A percentile compares a stretch with the other conserved stretches of the same genome.
Evolutionary conservation across 2,797 vertebrate genomes (phyloP).

Genomic region (Cephalopachus bancanus): DNA sequence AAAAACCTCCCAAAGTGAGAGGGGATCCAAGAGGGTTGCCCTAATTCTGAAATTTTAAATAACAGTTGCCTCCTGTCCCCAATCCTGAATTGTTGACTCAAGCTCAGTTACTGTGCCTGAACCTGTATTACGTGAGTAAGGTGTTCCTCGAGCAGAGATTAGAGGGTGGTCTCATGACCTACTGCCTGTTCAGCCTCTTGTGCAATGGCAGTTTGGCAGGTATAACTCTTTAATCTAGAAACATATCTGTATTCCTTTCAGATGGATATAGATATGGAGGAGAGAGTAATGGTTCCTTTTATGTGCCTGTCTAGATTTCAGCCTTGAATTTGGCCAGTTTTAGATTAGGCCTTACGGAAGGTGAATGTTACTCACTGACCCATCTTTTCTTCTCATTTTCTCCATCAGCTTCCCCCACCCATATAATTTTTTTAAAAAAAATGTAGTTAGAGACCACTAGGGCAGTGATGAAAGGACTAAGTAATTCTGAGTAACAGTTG

Average conservation of each 20-base stretch:
- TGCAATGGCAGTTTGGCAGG: background rate
- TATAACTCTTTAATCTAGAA: conserved; percentile 24
- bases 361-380: background rate
- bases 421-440: background rate
- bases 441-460: background rate
- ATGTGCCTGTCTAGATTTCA: background rate
- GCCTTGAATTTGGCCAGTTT: background rate
- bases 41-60: conserved; percentile 47
- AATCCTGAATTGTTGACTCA: background rate
- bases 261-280: background rate
- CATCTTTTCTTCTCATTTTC: background rate
- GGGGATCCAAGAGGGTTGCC: too few species aligned
- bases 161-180: background rate
- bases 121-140: background rate
- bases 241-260: background rate
- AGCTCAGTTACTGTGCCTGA: background rate
- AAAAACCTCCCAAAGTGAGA: too few species aligned
- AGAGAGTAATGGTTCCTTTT: background rate
- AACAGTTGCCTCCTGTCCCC: background rate
- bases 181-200: background rate
- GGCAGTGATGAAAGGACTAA: conserved; percentile 16
- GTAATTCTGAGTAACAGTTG: background rate
- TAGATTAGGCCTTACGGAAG: conserved; percentile 4
- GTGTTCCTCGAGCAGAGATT: background rate
- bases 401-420: background rate